Conservation (phyloP, 2,888 invertebrate genomes). For the Xestoiulus laeticollis region DNA sequence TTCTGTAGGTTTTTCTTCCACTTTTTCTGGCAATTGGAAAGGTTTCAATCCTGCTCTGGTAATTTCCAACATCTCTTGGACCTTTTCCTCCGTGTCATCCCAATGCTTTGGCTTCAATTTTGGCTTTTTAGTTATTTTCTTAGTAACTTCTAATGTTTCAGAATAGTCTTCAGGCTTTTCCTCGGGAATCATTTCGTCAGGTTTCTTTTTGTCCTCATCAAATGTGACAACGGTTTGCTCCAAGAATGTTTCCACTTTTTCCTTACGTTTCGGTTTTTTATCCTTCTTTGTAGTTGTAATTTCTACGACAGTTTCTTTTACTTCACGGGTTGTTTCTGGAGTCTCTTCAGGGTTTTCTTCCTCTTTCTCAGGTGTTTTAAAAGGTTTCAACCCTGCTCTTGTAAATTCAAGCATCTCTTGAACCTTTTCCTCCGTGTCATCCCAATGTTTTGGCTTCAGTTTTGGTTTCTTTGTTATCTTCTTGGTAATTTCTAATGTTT, state of each 20-base stretch:
- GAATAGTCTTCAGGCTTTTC: constrained; percentile 34
- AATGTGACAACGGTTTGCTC: not conserved
- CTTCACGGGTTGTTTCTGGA: constrained; percentile 17
- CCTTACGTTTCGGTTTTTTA: constrained; percentile 40
- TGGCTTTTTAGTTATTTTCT: not conserved
- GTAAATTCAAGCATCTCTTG: constrained; percentile 46
- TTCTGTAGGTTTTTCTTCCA: not conserved
- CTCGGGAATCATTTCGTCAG: not conserved
- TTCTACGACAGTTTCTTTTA: not conserved
- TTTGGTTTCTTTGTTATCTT: not conserved
- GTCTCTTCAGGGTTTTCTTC: not conserved
- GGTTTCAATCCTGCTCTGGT: constrained; percentile 53
- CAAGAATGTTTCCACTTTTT: not conserved
- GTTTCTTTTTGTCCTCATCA: constrained; percentile 12
- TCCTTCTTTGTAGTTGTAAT: not conserved
- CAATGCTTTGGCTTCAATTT: constrained; percentile 36
- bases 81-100: constrained; percentile 1
- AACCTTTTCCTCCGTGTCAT: not conserved
- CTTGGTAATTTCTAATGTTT: constrained; percentile 5
- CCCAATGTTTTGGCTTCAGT: constrained; percentile 31
- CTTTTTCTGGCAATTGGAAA: constrained; percentile 17
- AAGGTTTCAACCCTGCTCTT: constrained; percentile 23
- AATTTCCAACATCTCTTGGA: constrained; percentile 27
- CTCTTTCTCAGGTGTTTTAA: not conserved
- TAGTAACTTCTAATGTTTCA: not conserved